Evolutionary conservation across 2,797 vertebrate species (phyloP).

Genomic region (Coregonus suidteri): DNA sequence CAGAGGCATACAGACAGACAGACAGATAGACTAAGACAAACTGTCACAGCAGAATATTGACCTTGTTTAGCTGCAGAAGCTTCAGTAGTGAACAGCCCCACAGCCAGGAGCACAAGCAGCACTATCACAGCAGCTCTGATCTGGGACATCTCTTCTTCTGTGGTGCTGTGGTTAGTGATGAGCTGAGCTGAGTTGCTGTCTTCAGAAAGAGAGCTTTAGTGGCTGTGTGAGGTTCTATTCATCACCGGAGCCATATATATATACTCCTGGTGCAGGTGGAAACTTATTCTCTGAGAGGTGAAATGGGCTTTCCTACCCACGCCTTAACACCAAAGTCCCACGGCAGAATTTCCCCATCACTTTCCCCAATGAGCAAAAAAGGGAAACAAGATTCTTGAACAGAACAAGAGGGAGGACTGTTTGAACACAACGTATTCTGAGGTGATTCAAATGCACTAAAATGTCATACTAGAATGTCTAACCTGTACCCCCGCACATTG

Average conservation of each 20-base stretch:
- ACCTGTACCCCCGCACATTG: too few relatives aligned
- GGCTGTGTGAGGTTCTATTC: conserved; percentile 11
- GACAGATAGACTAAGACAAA: neutral
- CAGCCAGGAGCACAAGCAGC: conserved; percentile 39
- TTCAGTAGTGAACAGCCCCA: conserved; percentile 43
- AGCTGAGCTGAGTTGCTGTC: conserved; percentile 23
- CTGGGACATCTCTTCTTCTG: conserved; percentile 55
- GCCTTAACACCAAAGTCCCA: neutral
- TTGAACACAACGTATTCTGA: too few relatives aligned
- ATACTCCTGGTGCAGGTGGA: conserved; percentile 24
- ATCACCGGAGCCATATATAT: conserved; percentile 16
- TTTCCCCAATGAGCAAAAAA: too few relatives aligned
- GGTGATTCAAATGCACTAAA: too few relatives aligned
- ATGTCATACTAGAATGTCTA: too few relatives aligned
- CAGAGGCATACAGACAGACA: neutral
- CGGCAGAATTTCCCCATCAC: conserved; percentile 18
- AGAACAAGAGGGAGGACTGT: too few relatives aligned
- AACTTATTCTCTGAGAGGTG: neutral
- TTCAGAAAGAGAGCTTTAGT: conserved; percentile 24
- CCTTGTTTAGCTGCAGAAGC: conserved; percentile 50
- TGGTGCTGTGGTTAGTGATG: conserved; percentile 3
- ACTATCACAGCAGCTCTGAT: conserved; percentile 34
- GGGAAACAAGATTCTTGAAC: too few relatives aligned
- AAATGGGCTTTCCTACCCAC: neutral
- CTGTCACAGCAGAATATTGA: neutral